Evolutionary conservation across 35 echinoderm and acorn worm genomes (phyloP), one percentile per base, ranked within the genome.

Genomic region (Apostichopus parvimensis): DNA sequence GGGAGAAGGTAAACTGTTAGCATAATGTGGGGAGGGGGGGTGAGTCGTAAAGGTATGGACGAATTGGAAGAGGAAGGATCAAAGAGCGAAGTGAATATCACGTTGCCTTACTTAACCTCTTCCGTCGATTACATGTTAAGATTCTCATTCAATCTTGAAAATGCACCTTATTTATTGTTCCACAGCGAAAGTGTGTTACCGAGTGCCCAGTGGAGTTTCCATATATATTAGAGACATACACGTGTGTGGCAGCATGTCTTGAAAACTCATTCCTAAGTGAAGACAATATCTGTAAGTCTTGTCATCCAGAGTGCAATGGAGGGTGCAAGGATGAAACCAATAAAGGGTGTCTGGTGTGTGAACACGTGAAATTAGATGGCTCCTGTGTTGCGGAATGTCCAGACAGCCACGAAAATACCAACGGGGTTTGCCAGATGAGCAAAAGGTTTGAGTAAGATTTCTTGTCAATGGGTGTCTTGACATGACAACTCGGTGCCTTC

Each of bases 201-300:
- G 13, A 84, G 18, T 84, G 81, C 58, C 81, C 81, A 5, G 3
- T 23, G 2, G 54, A 84, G 22, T 62, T 60, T 18, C 81, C 81
- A 20, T 59, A 59, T 84, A 58, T 25, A 20, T 14, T 58, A 8
- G 9, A 56, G 22, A 84, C 18, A n/a, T 24, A 84, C 23, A 58
- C 81, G 4, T 84, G 81, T 58, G 55, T 84, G 1, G 81, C 28
- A 58, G 14, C 18, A 6, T 84, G 81, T 60, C 81, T 54, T 58
- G 54, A 60, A 58, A 58, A 58, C 9, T 58, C 17, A 8, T 84
- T 84, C 24, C 6, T 2, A 23, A 84, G 18, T 21, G 55, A 20
- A 57, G 54, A 84, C 6, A 21, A 84, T 21, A 84, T 84, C 6
- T 84, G 81, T 59, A 56, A 84, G 18, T 59, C 81, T 6, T 84